A percentile compares a stretch with the other conserved stretches of the same genome.
Conservation (phyloP, 2,888 invertebrate species). For the Stramonita haemastoma region DNA sequence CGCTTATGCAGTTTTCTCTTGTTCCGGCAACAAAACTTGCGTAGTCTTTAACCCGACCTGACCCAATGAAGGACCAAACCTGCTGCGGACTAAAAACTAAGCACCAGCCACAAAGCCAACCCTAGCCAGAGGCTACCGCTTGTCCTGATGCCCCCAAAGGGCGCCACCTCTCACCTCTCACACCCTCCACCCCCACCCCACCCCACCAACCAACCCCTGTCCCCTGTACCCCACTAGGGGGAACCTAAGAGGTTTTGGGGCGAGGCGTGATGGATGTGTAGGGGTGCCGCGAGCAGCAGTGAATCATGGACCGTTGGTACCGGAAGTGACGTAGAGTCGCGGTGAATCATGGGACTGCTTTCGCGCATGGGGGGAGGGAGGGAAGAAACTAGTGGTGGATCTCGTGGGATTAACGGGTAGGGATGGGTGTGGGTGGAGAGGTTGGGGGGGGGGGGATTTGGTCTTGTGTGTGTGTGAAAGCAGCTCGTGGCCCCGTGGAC, state of each 20-base stretch:
- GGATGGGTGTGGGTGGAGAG: not conserved
- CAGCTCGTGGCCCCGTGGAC: not conserved
- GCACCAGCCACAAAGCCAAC: not conserved
- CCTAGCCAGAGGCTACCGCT: not conserved
- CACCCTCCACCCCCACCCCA: not conserved
- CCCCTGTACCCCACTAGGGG: not conserved
- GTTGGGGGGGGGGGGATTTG: not conserved
- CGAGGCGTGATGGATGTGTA: slow-evolving; percentile 30
- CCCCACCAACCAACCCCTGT: too few relatives aligned
- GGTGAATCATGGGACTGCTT: slow-evolving; percentile 25
- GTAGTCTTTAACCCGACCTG: slow-evolving; percentile 11
- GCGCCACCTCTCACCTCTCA: not conserved
- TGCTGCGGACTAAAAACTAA: not conserved
- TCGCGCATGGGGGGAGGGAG: not conserved
- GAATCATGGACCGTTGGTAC: slow-evolving; percentile 31
- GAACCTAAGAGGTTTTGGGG: not conserved
- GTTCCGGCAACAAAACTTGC: not conserved
- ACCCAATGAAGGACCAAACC: not conserved
- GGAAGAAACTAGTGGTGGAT: not conserved
- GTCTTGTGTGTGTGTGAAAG: not conserved
- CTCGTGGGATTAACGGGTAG: not conserved
- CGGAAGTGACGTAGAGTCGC: not conserved
- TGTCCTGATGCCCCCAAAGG: not conserved
- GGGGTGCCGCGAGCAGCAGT: slow-evolving; percentile 27
- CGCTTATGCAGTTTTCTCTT: not conserved